Percentiles rank a stretch among this genome's conserved stretches.
Evolutionary conservation across 2,113 vertebrate species (phyloP).

Genomic region (Ciconia maguari): DNA sequence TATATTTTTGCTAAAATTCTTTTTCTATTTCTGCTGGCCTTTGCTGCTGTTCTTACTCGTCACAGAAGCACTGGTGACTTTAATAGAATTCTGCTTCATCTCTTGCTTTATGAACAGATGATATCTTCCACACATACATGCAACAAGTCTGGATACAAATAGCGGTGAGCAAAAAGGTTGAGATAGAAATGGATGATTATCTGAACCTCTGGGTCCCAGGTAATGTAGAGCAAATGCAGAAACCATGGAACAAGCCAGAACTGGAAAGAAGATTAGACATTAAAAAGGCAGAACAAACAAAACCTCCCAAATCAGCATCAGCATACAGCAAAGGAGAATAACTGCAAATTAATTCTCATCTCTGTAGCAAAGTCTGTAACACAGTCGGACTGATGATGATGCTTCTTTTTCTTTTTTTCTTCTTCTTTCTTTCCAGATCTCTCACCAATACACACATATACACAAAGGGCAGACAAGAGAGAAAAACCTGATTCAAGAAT

Average conservation of each 20-base stretch:
- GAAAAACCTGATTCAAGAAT: constrained; percentile 21
- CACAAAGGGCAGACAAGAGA: neutral
- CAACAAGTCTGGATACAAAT: constrained; percentile 40
- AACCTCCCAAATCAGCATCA: neutral
- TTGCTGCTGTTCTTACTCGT: neutral
- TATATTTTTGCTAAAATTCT: neutral
- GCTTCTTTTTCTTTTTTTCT: neutral
- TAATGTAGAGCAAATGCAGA: constrained; percentile 29
- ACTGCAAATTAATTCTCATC: constrained; percentile 39
- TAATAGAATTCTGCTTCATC: constrained; percentile 39
- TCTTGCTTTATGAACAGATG: constrained; percentile 40
- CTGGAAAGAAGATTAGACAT: constrained; percentile 31
- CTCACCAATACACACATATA: neutral
- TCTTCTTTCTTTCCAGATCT: neutral
- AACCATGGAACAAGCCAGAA: neutral
- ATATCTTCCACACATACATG: constrained; percentile 8
- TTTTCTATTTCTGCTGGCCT: neutral
- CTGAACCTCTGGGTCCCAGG: neutral
- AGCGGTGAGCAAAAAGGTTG: neutral
- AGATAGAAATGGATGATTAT: constrained; percentile 37
- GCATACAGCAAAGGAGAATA: constrained; percentile 8
- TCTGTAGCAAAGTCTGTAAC: neutral
- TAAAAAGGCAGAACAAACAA: constrained; percentile 39
- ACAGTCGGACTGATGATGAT: neutral
- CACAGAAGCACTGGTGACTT: neutral